phyloP scores from a whole-genome alignment of 2,797 vertebrate species.

The Pachyuromys duprasi region DNA sequence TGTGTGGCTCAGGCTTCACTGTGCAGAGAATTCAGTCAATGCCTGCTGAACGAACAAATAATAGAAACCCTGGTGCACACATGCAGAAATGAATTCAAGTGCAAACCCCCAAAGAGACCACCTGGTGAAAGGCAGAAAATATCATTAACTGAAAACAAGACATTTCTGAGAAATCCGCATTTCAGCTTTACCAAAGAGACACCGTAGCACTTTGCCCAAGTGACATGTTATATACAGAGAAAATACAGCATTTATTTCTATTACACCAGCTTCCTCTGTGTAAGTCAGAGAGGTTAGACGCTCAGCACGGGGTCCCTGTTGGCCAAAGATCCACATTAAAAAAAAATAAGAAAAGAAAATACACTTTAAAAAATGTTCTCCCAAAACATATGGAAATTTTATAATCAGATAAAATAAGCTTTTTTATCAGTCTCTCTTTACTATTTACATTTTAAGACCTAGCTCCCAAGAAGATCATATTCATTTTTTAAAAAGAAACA shows the following conservation, averaged over 20 bases:
- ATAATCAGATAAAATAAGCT: slow-evolving; percentile 29
- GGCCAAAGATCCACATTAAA: slow-evolving; percentile 42
- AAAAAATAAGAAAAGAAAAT: not conserved
- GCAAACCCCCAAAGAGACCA: slow-evolving; percentile 76
- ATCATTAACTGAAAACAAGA: slow-evolving; percentile 78
- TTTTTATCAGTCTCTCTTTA: slow-evolving; percentile 49
- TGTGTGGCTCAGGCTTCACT: not conserved
- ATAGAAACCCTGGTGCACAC: not conserved
- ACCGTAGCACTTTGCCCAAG: slow-evolving; percentile 53
- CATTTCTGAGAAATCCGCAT: slow-evolving; percentile 71
- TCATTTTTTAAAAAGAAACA: not conserved
- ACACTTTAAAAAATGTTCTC: not conserved
- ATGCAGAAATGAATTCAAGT: slow-evolving; percentile 67
- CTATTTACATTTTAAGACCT: slow-evolving; percentile 67
- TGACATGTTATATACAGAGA: slow-evolving; percentile 67
- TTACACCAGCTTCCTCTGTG: slow-evolving; percentile 27
- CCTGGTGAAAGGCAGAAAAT: slow-evolving; percentile 75
- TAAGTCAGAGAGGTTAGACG: slow-evolving; percentile 46
- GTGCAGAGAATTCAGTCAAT: not conserved
- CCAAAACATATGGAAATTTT: slow-evolving; percentile 48
- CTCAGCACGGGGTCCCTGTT: slow-evolving; percentile 36
- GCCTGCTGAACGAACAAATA: not conserved
- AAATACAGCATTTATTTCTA: slow-evolving; percentile 73
- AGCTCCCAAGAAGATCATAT: slow-evolving; percentile 39
- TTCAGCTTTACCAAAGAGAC: slow-evolving; percentile 75